These are phyloP conservation scores for Apodemia zela DNA, from an alignment of 2,888 invertebrate species.

Conservation along the genomic window DNA sequence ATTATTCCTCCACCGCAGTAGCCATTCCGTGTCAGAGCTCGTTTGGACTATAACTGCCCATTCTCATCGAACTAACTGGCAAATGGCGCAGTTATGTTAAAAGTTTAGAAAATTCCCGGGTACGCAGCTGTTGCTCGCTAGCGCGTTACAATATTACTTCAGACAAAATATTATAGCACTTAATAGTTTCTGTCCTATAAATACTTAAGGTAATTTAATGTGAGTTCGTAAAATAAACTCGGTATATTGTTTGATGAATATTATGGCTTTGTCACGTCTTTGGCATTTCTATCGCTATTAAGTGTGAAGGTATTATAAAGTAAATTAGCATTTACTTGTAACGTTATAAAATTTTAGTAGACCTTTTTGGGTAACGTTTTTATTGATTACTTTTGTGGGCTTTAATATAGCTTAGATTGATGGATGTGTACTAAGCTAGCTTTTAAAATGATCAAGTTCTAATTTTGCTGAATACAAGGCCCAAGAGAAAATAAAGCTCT, in stretches of 20 bases:
- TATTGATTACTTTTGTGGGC: too few species aligned
- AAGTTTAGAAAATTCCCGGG: conserved; percentile 25
- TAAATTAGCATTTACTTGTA: too few species aligned
- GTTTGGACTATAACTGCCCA: conserved; percentile 26
- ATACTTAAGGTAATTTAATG: background rate
- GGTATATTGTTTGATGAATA: background rate
- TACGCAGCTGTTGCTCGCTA: conserved; percentile 19
- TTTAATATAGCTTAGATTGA: too few species aligned
- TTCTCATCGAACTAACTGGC: conserved; percentile 28
- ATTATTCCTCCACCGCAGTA: conserved; percentile 6
- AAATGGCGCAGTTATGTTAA: conserved; percentile 25
- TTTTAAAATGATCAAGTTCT: too few species aligned
- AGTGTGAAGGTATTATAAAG: background rate
- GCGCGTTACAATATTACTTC: conserved; percentile 14
- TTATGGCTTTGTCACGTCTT: background rate
- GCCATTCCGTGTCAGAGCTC: conserved; percentile 3
- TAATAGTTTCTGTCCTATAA: conserved; percentile 10
- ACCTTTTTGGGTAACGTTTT: too few species aligned
- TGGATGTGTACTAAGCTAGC: too few species aligned
- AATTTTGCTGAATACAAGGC: too few species aligned
- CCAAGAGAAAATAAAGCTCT: too few species aligned
- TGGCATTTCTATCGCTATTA: background rate
- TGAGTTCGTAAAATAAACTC: background rate
- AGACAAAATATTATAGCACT: conserved; percentile 6
- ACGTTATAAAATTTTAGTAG: too few species aligned